Evolutionary conservation across 2,888 invertebrate genomes (phyloP).

Genomic region (Euspilapteryx auroguttella): DNA sequence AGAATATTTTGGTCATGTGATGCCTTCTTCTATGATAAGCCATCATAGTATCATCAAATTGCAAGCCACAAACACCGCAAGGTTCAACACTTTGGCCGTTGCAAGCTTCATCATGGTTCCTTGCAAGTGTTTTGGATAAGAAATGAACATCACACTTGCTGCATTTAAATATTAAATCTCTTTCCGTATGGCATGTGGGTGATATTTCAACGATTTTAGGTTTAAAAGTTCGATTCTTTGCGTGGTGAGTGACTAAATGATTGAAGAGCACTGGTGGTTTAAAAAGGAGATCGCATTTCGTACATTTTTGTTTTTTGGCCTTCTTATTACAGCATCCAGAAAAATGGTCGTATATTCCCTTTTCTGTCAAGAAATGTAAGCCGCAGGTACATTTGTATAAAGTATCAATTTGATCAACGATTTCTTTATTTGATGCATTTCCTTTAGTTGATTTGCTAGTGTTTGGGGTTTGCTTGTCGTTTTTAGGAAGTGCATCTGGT

Average conservation of each 20-base stretch:
- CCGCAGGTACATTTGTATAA: slow-evolving; percentile 1
- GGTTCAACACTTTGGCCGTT: too few relatives aligned
- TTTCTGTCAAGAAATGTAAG: background rate
- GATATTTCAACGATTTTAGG: background rate
- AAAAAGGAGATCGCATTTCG: slow-evolving; percentile 1
- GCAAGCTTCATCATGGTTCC: too few relatives aligned
- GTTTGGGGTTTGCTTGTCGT: background rate
- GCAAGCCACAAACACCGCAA: background rate
- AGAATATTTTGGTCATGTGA: too few relatives aligned
- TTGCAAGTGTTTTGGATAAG: background rate
- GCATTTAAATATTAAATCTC: background rate
- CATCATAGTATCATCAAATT: too few relatives aligned
- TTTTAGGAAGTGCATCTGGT: background rate
- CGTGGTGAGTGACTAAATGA: slow-evolving; percentile 1
- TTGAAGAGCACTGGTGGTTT: background rate
- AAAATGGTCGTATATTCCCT: background rate
- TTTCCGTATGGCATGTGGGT: background rate
- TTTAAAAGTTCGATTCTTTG: background rate
- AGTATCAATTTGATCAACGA: background rate
- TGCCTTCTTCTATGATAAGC: too few relatives aligned
- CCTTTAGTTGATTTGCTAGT: background rate
- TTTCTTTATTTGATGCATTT: background rate
- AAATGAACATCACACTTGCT: background rate
- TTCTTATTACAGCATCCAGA: background rate
- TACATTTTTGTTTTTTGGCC: background rate